phyloP scores from a whole-genome alignment of 2,888 invertebrate genomes.

The Incurvaria masculella region DNA sequence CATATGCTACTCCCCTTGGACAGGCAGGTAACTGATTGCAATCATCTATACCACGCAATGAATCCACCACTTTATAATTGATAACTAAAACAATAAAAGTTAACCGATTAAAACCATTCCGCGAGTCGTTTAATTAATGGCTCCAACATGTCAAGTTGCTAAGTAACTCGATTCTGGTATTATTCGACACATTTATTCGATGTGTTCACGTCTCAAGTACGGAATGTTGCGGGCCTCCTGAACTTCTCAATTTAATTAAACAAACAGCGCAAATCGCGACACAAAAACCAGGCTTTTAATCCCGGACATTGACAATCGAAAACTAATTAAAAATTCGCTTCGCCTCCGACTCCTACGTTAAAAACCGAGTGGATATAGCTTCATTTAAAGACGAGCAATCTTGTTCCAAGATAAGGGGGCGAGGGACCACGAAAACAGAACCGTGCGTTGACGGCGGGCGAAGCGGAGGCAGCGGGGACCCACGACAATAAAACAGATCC shows the following conservation, averaged over 20 bases:
- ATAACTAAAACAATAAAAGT: no score
- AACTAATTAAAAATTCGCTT: constrained; percentile 57
- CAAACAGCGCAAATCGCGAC: constrained; percentile 40
- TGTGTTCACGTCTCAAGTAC: no score
- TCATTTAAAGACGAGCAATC: constrained; percentile 57
- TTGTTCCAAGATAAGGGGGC: constrained; percentile 50
- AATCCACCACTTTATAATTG: no score
- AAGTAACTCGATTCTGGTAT: no score
- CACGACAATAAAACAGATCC: constrained; percentile 28
- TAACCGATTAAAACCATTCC: no score
- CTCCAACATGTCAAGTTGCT: no score
- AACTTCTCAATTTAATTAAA: constrained; percentile 54
- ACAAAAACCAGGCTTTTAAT: constrained; percentile 46
- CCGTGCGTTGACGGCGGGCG: constrained; percentile 23
- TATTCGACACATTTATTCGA: no score
- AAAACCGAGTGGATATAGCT: constrained; percentile 54
- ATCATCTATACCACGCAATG: no score
- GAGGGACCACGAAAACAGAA: constrained; percentile 53
- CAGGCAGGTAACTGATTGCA: no score
- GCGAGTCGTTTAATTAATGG: no score
- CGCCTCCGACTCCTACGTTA: constrained; percentile 46
- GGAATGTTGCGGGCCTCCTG: no score
- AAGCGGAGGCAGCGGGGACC: constrained; percentile 15
- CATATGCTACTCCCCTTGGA: no score
- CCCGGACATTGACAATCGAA: constrained; percentile 53